Evolutionary conservation across 2,113 vertebrate genomes (phyloP), one percentile per base, ranked within the genome.

Genomic region (Triplophysa rosa): DNA sequence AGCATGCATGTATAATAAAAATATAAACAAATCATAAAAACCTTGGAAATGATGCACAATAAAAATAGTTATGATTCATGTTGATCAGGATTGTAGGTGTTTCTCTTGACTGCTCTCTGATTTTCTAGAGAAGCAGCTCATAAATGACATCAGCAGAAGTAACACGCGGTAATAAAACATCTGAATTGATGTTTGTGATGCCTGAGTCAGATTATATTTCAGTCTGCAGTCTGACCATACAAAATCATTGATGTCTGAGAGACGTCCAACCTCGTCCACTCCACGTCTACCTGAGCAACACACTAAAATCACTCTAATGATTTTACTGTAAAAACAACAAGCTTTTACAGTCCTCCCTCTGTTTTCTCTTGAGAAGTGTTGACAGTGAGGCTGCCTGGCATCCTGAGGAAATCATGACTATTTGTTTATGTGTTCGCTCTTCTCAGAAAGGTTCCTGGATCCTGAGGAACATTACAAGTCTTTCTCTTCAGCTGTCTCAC

Each of bases 161-260:
- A 24, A 26, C 24, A 70, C 49, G n/a, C 11, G 1, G 26, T 71
- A 70, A 70, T 70, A 56, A 71, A 33, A 56, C 26, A 21, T 49
- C 26, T 13, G 26, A 21, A 54, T 71, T 56, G 49, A 56, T 71
- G 49, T 33, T 71, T n/a, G 17, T 33, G 21, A 58, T 33, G 33
- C 29, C 69, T 59, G 69, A 72, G 69, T 72, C 54, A 72, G 54
- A 11, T 59, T 42, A 33, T 13, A 23, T 40, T 72, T 29, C n/a
- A 0, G 17, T 72, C 69, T 16, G 33, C n/a, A 24, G 24, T 67
- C 40, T 65, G 29, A 72, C 14, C 13, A 49, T 37, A 56, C 26
- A 29, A 14, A 71, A 71, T 71, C 68, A 56, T 56, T 71, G 12
- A 58, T 71, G 29, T 71, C 52, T 21, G 11, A 56, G 68, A 71